Evolutionary conservation across 2,888 invertebrate species (phyloP).

Genomic region (Thysanoteuthis rhombus): DNA sequence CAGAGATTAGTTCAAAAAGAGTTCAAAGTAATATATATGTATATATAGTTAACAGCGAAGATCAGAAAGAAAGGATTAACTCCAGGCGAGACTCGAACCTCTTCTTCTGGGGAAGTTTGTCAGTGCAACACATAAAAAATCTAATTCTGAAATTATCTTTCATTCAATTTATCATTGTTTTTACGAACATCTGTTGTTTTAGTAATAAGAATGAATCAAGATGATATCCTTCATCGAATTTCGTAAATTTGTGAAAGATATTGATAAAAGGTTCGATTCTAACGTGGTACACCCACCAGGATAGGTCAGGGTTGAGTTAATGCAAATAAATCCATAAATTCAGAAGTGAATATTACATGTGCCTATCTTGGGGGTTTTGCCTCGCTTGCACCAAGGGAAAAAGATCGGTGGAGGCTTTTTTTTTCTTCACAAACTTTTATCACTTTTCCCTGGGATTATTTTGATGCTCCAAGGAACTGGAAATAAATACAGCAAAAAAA

Average conservation of each 20-base stretch:
- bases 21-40: too few species aligned
- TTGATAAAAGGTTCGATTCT: not conserved
- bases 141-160: too few species aligned
- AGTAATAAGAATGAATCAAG: too few species aligned
- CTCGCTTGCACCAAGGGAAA: not conserved
- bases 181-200: too few species aligned
- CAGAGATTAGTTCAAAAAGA: too few species aligned
- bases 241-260: not conserved
- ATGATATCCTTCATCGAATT: too few species aligned
- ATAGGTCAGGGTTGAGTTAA: not conserved
- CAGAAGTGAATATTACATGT: not conserved
- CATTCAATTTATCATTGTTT: too few species aligned
- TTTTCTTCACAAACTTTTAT: not conserved
- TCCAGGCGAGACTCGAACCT: too few species aligned
- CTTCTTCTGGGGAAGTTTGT: too few species aligned
- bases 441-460: not conserved
- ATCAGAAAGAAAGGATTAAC: too few species aligned
- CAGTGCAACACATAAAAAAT: too few species aligned
- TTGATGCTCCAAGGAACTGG: not conserved
- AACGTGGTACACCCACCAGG: not conserved
- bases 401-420: not conserved
- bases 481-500: not conserved
- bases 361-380: not conserved
- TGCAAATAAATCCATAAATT: not conserved
- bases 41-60: too few species aligned